Evolutionary conservation across 1,140 invertebrate genomes (phyloP), one percentile per base, ranked within the genome.

Genomic region (Mizuhopecten yessoensis): DNA sequence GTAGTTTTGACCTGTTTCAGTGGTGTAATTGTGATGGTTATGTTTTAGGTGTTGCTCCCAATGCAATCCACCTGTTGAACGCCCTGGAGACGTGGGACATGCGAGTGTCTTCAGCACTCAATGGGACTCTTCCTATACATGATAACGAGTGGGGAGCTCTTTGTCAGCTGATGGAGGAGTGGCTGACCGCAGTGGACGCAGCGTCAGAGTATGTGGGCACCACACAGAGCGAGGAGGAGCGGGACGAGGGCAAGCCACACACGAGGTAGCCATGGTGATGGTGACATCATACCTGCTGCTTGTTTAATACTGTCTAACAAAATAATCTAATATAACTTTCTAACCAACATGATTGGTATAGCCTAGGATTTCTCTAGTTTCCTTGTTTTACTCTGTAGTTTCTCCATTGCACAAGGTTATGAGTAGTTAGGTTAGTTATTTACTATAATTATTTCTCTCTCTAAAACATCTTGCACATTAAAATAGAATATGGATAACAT

Each of bases 141-240:
- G 96, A 96, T 39, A 94, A 93, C n/a, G 96, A 96, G 88, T 96
- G 96, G 96, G 93, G 91, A 36, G 87, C 88, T 13, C 94, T 96
- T 33, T 94, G 93, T 87, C 93, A 95, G 15, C 90, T 93, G 23
- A 93, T 96, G 93, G 96, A 96, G 88, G 96, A 96, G 29, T 96
- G 96, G 96, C 86, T 94, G 34, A 34, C 49, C n/a, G 86, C 90
- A 2, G 90, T 96, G 0, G 93, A 95, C 86, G 89, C 94, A 23
- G 93, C 94, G 13, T 23, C 94, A n/a, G 90, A 93, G 93, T 94
- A 95, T 88, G 94, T 96, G 88, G 96, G 96, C 33, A 92, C 93
- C 33, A 95, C 95, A 0, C 94, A 94, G 90, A 93, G 92, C 23
- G 94, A 95, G 89, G 94, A 95, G 29, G 95, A 96, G 9, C 88